These are phyloP conservation scores for Cabera pusaria DNA, from an alignment of 2,888 invertebrate genomes.

Conservation along the genomic window DNA sequence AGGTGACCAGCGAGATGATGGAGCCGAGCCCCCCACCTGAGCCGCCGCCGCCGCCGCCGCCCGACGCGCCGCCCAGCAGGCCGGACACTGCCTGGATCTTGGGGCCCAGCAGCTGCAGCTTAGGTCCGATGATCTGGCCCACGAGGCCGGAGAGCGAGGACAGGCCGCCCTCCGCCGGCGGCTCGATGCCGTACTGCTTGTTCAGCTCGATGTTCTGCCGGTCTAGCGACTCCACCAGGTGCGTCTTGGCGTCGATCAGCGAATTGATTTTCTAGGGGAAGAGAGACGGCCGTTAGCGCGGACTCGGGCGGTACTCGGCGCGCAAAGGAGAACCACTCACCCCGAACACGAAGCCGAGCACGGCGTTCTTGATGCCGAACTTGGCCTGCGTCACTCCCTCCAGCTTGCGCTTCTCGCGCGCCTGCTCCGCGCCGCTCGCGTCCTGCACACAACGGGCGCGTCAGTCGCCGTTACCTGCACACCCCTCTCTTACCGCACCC, in stretches of 20 bases:
- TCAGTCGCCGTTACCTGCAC: conserved; percentile 32
- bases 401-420: conserved; percentile 89
- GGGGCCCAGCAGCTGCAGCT: conserved; percentile 87
- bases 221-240: conserved; percentile 87
- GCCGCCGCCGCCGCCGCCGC: conserved; percentile 76
- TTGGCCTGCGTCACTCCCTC: conserved; percentile 85
- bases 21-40: conserved; percentile 75
- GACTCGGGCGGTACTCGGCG: neutral
- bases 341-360: conserved; percentile 92
- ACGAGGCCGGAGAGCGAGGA: conserved; percentile 85
- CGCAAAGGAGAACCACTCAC: conserved; percentile 77
- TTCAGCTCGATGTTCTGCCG: conserved; percentile 89
- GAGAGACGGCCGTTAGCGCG: conserved; percentile 27
- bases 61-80: conserved; percentile 79
- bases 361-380: conserved; percentile 90
- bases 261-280: conserved; percentile 91
- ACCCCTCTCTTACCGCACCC: conserved; percentile 36
- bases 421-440: conserved; percentile 72
- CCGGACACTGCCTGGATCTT: conserved; percentile 84
- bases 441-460: conserved; percentile 59
- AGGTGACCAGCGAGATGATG: conserved; percentile 72
- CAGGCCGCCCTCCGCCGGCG: conserved; percentile 85
- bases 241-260: conserved; percentile 91
- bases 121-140: conserved; percentile 87
- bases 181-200: conserved; percentile 88